Conservation (phyloP, 2,797 vertebrate genomes). For the Aplochiton taeniatus region DNA sequence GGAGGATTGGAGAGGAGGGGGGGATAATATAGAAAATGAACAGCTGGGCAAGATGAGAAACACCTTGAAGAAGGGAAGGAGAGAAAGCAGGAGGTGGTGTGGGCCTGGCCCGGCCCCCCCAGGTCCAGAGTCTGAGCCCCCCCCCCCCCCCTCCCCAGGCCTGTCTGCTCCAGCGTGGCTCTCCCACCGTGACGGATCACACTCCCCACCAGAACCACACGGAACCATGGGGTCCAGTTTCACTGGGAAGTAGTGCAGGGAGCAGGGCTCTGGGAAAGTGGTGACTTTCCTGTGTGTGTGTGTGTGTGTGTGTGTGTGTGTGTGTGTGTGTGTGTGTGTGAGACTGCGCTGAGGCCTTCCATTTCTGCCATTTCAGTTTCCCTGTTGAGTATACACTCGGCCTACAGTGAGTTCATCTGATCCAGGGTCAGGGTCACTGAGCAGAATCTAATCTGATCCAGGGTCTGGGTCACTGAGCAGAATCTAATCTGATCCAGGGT, state of each 20-base stretch:
- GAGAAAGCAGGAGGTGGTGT: conserved; percentile 16
- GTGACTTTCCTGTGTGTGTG: background rate
- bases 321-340: background rate
- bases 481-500: too few species aligned
- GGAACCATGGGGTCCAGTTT: conserved; percentile 33
- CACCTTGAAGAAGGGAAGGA: too few species aligned
- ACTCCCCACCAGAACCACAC: conserved; percentile 14
- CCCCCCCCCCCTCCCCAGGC: background rate
- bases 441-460: fast-evolving
- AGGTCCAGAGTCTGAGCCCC: conserved; percentile 22
- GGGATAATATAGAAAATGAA: background rate
- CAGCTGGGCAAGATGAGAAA: background rate
- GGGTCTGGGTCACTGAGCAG: too few species aligned
- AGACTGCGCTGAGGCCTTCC: background rate
- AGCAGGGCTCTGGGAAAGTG: background rate
- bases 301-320: background rate
- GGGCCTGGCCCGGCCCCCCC: conserved; percentile 17
- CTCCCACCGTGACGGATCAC: conserved; percentile 28
- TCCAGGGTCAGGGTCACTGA: too few species aligned
- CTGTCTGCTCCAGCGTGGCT: conserved; percentile 39
- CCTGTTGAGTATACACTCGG: background rate
- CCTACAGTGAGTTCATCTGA: too few species aligned
- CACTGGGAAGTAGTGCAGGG: background rate
- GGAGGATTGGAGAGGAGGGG: background rate
- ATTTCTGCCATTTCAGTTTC: background rate